Evolutionary conservation across 2,113 vertebrate species (phyloP).

Genomic region (Falcunculus frontatus): DNA sequence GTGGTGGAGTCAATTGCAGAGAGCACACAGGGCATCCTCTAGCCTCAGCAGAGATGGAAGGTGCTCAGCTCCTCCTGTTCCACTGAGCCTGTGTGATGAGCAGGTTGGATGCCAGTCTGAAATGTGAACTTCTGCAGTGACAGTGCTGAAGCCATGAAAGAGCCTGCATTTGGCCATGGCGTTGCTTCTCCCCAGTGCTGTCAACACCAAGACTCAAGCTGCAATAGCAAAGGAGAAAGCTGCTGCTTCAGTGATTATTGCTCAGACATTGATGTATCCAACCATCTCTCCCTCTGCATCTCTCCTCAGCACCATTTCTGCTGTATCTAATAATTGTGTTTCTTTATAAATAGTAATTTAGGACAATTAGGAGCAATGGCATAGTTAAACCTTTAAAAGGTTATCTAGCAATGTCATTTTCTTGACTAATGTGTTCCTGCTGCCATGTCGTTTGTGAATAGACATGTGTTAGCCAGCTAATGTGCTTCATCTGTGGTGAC

Average conservation of each 20-base stretch:
- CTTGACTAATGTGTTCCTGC: conserved; percentile 60
- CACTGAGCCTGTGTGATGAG: not conserved
- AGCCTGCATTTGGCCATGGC: not conserved
- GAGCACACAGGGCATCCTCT: fast-evolving
- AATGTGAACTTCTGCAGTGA: not conserved
- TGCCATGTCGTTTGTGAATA: conserved; percentile 78
- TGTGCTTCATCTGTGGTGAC: conserved; percentile 73
- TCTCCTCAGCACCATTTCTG: not conserved
- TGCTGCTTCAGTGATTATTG: conserved; percentile 32
- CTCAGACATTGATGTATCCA: not conserved
- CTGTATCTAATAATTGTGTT: conserved; percentile 29
- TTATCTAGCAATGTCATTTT: conserved; percentile 67
- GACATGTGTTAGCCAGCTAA: conserved; percentile 76
- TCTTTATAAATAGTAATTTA: conserved; percentile 60
- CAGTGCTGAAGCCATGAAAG: not conserved
- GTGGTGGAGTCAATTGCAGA: not conserved
- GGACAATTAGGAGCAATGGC: conserved; percentile 42
- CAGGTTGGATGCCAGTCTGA: not conserved
- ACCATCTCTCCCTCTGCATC: not conserved
- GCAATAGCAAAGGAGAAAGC: not conserved
- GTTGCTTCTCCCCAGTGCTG: not conserved
- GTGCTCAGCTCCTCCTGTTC: not conserved
- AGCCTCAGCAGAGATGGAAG: fast-evolving
- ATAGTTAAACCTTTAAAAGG: conserved; percentile 56
- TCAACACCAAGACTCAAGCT: conserved; percentile 10